Evolutionary conservation across 1,140 invertebrate genomes (phyloP).

Genomic region (Idris sp.): DNA sequence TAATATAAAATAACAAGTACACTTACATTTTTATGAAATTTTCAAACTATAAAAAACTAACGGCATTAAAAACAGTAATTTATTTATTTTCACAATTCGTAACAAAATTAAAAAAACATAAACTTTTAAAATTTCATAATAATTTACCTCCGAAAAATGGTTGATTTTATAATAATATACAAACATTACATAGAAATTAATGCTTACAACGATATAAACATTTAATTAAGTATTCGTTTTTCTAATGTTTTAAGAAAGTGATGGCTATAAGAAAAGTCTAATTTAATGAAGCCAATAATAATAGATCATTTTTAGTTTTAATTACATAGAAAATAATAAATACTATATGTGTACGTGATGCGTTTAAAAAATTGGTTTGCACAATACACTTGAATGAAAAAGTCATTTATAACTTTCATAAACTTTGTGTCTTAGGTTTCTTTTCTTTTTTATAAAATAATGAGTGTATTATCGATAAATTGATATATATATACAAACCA

Average conservation of each 20-base stretch:
- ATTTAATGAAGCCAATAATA: neutral
- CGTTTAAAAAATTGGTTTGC: conserved; percentile 7
- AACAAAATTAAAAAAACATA: neutral
- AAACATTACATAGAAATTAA: too few relatives aligned
- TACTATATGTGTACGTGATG: conserved; percentile 1
- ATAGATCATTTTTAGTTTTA: neutral
- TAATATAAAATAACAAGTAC: neutral
- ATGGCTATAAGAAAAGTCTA: neutral
- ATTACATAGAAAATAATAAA: conserved; percentile 3
- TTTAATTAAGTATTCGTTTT: too few relatives aligned
- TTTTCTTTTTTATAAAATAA: too few relatives aligned
- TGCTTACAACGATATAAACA: too few relatives aligned
- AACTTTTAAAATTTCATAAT: too few relatives aligned
- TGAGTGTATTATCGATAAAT: too few relatives aligned
- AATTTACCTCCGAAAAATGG: too few relatives aligned
- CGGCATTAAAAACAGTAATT: neutral
- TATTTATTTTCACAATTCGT: neutral
- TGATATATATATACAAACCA: too few relatives aligned
- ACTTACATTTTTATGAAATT: conserved; percentile 1
- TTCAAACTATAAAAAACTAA: conserved; percentile 2
- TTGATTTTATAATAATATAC: too few relatives aligned
- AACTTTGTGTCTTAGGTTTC: too few relatives aligned
- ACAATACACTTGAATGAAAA: too few relatives aligned
- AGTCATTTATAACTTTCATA: neutral
- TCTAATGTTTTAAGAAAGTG: too few relatives aligned